Evolutionary conservation across 2,113 vertebrate species (phyloP).

Genomic region (Oryzias melastigma): DNA sequence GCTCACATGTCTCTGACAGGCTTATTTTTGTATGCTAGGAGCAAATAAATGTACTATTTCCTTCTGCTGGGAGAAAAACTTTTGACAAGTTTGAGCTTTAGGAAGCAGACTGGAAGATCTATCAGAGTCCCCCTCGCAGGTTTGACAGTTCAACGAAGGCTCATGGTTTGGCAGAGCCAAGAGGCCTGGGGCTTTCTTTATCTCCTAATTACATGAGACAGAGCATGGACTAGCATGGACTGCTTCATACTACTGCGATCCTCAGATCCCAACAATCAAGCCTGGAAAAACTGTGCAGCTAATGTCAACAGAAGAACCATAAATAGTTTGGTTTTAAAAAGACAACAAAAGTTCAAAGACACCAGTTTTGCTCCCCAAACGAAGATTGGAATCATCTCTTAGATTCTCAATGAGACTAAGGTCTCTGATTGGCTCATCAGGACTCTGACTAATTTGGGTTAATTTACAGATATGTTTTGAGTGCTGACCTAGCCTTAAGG

Average conservation of each 20-base stretch:
- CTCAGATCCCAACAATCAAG: conserved; percentile 36
- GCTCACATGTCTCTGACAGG: too few relatives aligned
- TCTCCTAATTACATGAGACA: conserved; percentile 68
- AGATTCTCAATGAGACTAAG: too few relatives aligned
- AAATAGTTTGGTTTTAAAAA: too few relatives aligned
- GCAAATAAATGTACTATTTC: conserved; percentile 25
- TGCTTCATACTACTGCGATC: conserved; percentile 56
- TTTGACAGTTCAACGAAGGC: conserved; percentile 55
- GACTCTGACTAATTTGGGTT: too few relatives aligned
- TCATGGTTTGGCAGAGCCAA: conserved; percentile 47
- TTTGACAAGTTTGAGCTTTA: conserved; percentile 41
- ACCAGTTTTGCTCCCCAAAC: too few relatives aligned
- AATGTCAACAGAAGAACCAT: too few relatives aligned
- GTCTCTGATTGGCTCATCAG: too few relatives aligned
- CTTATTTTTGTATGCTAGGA: conserved; percentile 4
- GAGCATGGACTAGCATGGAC: conserved; percentile 47
- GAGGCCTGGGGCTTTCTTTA: conserved; percentile 53
- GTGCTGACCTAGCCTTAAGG: too few relatives aligned
- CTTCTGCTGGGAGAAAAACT: conserved; percentile 1
- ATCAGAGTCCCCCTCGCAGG: conserved; percentile 42
- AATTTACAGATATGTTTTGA: too few relatives aligned
- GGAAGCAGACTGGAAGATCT: conserved; percentile 28
- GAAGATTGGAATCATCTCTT: too few relatives aligned
- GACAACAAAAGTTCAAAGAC: too few relatives aligned
- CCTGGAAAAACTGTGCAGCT: conserved; percentile 20